Base-by-base conservation (phyloP, 2,888 invertebrate genomes). In the Chalcosyrphus nemorum region DNA sequence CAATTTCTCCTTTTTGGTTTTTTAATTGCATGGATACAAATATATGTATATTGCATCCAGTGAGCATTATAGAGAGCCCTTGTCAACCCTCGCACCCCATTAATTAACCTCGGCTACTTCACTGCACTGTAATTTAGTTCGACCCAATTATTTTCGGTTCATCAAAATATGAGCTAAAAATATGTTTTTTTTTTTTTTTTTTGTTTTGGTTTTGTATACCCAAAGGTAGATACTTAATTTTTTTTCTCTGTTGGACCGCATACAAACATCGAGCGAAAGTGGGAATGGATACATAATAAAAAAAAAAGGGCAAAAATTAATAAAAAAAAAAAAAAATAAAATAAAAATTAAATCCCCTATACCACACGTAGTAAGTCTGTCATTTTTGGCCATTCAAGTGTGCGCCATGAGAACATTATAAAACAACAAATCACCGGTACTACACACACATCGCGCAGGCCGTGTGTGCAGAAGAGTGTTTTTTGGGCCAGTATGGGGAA, bases 341-440 rank as follows among this genome's bases (percentile, higher is more conserved):
- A 63, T 15, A 63, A 70, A 66, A 74, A 56, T 61, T 66, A 43
- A 77, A 72, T 52, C 50, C 65, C 74, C 43, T 74, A 75, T 65
- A 66, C 84, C 84, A 80, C 80, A 80, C 78, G 80, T 84, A 74
- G 70, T 80, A 80, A 70, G 74, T 74, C 80, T 80, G 80, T 84
- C 84, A 80, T 66, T 70, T 84, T 80, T 84, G 80, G 75, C 66
- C 85, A 81, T 85, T 81, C 75, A 80, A 84, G 85, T 84, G 81
- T 86, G 86, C 87, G 88, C 82, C 87, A 89, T 86, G 88, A 89
- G 90, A 90, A 89, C 89, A 90, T 90, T 89, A 89, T 89, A 89
- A 89, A 89, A 89, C 90, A 88, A 89, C 90, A 90, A 90, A 90
- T 90, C 90, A 89, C 84, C 65, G 29, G 43, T 32, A 54, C 63